Percentiles rank a stretch among this genome's conserved stretches.
phyloP scores from a whole-genome alignment of 2,113 vertebrate genomes.

The Desmodus rotundus region DNA sequence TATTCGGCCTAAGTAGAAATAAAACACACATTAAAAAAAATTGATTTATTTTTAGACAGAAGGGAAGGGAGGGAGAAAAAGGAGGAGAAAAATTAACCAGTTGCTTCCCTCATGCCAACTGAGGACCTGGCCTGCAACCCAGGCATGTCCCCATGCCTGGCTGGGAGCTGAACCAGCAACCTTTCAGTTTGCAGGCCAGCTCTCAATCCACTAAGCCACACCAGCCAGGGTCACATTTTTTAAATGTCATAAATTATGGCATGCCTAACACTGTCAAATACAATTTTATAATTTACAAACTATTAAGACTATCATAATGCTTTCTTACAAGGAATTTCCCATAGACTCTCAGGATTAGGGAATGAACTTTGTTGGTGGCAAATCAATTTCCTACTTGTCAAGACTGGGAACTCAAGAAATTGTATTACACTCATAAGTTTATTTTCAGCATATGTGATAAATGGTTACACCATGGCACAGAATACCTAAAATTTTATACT shows the following conservation, averaged over 20 bases:
- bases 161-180: too few species aligned
- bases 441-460: background rate
- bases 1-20: conserved; percentile 87
- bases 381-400: background rate
- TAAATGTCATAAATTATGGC: conserved; percentile 8
- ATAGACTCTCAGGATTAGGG: background rate
- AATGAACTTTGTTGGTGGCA: background rate
- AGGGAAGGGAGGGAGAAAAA: too few species aligned
- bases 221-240: background rate
- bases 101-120: too few species aligned
- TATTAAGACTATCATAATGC: background rate
- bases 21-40: background rate
- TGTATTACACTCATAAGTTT: background rate
- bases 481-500: background rate
- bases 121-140: too few species aligned
- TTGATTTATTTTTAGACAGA: too few species aligned
- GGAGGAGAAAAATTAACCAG: too few species aligned
- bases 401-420: background rate
- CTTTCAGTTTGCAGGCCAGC: too few species aligned
- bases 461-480: background rate
- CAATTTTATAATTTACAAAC: background rate
- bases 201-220: too few species aligned
- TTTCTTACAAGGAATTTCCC: background rate
- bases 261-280: background rate
- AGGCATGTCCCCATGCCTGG: too few species aligned